Evolutionary conservation across 2,888 invertebrate genomes (phyloP).

Genomic region (Hyles lineata): DNA sequence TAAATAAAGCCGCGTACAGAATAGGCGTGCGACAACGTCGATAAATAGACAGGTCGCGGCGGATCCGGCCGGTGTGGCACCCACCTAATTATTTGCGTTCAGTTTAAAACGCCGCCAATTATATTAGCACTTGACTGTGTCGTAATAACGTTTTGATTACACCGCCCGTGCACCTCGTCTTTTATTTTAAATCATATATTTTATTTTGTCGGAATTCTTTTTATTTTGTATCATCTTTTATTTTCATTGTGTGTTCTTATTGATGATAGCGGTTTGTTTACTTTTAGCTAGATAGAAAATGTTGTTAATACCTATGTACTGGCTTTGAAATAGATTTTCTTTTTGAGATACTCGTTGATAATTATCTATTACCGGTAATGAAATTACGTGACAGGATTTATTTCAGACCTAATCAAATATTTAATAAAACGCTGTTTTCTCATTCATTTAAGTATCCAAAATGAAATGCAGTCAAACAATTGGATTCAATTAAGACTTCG

Average conservation of each 20-base stretch:
- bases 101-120: conserved; percentile 65
- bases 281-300: no score
- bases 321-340: no score
- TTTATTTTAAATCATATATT: not conserved
- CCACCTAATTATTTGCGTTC: conserved; percentile 71
- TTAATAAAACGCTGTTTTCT: no score
- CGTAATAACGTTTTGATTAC: conserved; percentile 26
- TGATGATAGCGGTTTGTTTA: not conserved
- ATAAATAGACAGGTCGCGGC: conserved; percentile 52
- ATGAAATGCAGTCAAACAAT: no score
- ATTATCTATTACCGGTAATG: no score
- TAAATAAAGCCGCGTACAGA: conserved; percentile 44
- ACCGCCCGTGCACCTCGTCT: not conserved
- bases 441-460: no score
- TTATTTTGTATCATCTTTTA: not conserved
- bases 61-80: conserved; percentile 40
- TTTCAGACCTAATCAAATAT: no score
- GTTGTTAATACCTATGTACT: no score
- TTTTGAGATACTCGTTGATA: no score
- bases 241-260: not conserved
- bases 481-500: no score
- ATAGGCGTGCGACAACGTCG: conserved; percentile 44
- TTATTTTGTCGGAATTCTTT: conserved; percentile 8
- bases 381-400: no score
- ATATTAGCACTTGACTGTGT: conserved; percentile 48